Evolutionary conservation across 2,113 vertebrate species (phyloP), one percentile per base, ranked within the genome.

Genomic region (Apus apus): DNA sequence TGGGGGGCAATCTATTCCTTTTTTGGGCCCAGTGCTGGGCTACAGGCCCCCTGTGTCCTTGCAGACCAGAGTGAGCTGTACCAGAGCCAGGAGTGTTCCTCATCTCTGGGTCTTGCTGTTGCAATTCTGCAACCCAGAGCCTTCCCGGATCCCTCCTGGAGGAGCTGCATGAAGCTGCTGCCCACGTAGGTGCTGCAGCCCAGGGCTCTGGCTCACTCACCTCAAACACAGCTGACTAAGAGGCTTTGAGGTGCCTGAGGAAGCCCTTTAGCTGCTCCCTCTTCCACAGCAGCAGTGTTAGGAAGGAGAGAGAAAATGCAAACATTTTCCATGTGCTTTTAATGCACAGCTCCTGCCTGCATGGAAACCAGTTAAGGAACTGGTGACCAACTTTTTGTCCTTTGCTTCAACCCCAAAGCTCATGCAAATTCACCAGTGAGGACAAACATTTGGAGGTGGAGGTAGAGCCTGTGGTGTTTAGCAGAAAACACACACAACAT

Each of bases 31-130:
- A 3, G 1, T 3, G 2, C 7, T 61, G 82, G 27, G 56, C 53
- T 46, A 6, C 20, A 1, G 19, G 9, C 68, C 50, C 57, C 51
- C 17, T 5, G 27, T 4, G 8, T 9, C 73, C 26, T 36, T 30
- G 65, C 11, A 4, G 74, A 21, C 9, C 3, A 2, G 40, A 6
- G 27, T 0, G 40, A 61, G 62, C 73, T 21, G 48, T 20, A 2
- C 23, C 34, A 13, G 78, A 34, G 82, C 78, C 53, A 13, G 78
- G 26, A 2, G 0, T 4, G 18, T 72, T 25, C 6, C 5, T n/a
- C 53, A 5, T 21, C 27, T 11, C 67, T 0, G 13, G 32, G 15
- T 43, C 48, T 25, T 1, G 20, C 65, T 34, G 56, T 43, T n/a
- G 64, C 72, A 8, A 34, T 8, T 27, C 72, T n/a, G 66, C 83